These are phyloP conservation scores for Isaurus tuberculatus DNA, from an alignment of 92 coral and sea anemone species.

Conservation along the genomic window DNA sequence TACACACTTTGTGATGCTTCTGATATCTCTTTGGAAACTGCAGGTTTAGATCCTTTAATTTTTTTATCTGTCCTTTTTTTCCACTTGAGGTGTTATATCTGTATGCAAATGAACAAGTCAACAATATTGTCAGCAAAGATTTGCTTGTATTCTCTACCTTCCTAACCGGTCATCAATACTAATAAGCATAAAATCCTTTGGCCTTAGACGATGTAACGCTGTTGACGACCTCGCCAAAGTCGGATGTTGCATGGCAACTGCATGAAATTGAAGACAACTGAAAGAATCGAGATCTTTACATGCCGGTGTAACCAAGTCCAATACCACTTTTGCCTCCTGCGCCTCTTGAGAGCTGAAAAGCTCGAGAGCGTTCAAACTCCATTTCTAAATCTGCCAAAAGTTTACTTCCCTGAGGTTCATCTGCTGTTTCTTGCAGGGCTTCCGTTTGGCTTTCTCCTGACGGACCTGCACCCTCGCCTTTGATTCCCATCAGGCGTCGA, in stretches of 20 bases:
- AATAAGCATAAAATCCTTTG: too few relatives aligned
- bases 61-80: too few relatives aligned
- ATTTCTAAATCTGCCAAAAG: slow-evolving; percentile 86
- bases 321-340: slow-evolving; percentile 99
- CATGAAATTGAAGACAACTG: background rate
- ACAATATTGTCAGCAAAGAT: too few relatives aligned
- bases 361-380: slow-evolving; percentile 98
- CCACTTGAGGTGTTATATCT: too few relatives aligned
- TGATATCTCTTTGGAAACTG: too few relatives aligned
- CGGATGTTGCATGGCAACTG: background rate
- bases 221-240: too few relatives aligned
- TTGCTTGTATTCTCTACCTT: too few relatives aligned
- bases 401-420: slow-evolving; percentile 58
- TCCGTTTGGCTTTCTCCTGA: slow-evolving; percentile 17
- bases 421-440: slow-evolving; percentile 31
- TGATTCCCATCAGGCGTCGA: slow-evolving; percentile 97
- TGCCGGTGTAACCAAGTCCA: slow-evolving; percentile 95
- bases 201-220: too few relatives aligned
- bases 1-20: too few relatives aligned
- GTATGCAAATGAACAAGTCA: too few relatives aligned
- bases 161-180: too few relatives aligned
- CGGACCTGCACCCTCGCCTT: slow-evolving; percentile 58
- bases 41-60: too few relatives aligned
- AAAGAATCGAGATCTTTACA: slow-evolving; percentile 2
- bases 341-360: slow-evolving; percentile 95